Conservation (phyloP, 2,888 invertebrate species). For the Aromia moschata region DNA sequence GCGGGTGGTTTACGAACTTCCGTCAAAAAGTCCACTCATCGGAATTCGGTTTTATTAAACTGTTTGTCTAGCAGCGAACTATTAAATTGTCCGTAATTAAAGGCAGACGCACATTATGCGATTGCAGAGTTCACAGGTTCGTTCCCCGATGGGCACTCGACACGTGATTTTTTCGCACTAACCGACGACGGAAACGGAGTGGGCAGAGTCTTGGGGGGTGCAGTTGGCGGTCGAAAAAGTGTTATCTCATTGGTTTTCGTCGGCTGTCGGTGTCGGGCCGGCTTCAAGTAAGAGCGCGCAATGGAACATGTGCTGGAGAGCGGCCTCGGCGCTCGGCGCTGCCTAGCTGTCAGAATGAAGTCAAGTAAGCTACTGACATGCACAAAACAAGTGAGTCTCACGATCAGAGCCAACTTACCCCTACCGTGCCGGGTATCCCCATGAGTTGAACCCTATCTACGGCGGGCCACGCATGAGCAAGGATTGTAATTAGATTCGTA, state of each 20-base stretch:
- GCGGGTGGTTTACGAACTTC: slow-evolving; percentile 33
- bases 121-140: slow-evolving; percentile 15
- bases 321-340: slow-evolving; percentile 35
- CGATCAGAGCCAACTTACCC: slow-evolving; percentile 55
- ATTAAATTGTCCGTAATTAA: slow-evolving; percentile 41
- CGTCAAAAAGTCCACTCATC: slow-evolving; percentile 30
- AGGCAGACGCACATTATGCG: slow-evolving; percentile 30
- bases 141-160: slow-evolving; percentile 24
- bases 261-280: not conserved
- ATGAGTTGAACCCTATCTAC: slow-evolving; percentile 57
- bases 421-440: slow-evolving; percentile 59
- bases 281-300: slow-evolving; percentile 29
- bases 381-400: slow-evolving; percentile 50
- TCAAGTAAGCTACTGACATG: slow-evolving; percentile 51
- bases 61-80: slow-evolving; percentile 43
- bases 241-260: slow-evolving; percentile 6
- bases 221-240: not conserved
- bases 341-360: slow-evolving; percentile 42
- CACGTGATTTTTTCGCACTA: slow-evolving; percentile 27
- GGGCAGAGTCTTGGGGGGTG: slow-evolving; percentile 3
- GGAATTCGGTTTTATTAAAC: slow-evolving; percentile 40
- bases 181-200: not conserved
- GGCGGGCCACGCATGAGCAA: slow-evolving; percentile 64
- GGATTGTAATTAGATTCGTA: slow-evolving; percentile 67
- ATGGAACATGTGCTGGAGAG: slow-evolving; percentile 36